These are phyloP conservation scores for Takifugu flavidus DNA, from an alignment of 2,113 vertebrate genomes.

Conservation along the genomic window DNA sequence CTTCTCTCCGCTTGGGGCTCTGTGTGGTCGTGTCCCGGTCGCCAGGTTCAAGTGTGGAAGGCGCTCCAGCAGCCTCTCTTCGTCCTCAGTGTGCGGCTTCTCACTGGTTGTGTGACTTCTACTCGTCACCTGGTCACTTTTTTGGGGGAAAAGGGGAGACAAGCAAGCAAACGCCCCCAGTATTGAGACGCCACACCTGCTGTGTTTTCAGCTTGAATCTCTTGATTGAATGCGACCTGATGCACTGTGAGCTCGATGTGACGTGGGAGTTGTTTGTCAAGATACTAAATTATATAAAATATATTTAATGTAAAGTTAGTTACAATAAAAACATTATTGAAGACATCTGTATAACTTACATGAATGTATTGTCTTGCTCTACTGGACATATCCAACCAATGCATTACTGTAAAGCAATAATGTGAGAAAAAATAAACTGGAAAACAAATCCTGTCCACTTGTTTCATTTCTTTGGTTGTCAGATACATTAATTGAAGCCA, in stretches of 20 bases:
- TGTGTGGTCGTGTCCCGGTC: slow-evolving; percentile 51
- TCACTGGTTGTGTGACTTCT: slow-evolving; percentile 31
- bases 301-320: slow-evolving; percentile 77
- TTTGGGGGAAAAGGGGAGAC: slow-evolving; percentile 5
- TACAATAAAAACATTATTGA: slow-evolving; percentile 77
- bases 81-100: slow-evolving; percentile 18
- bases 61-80: slow-evolving; percentile 24
- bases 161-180: background rate
- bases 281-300: slow-evolving; percentile 74
- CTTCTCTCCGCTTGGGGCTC: slow-evolving; percentile 8
- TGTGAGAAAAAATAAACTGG: slow-evolving; percentile 71
- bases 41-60: slow-evolving; percentile 18
- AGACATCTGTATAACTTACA: slow-evolving; percentile 81
- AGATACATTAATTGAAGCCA: slow-evolving; percentile 62
- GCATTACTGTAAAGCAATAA: slow-evolving; percentile 84
- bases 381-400: slow-evolving; percentile 79
- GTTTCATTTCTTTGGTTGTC: slow-evolving; percentile 59
- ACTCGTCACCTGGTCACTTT: slow-evolving; percentile 28
- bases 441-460: slow-evolving; percentile 71
- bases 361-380: slow-evolving; percentile 85
- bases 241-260: slow-evolving; percentile 98
- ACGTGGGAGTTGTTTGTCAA: slow-evolving; percentile 86
- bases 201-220: slow-evolving; percentile 46
- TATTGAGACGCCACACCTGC: slow-evolving; percentile 53
- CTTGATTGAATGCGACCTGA: slow-evolving; percentile 89